Base-by-base conservation (phyloP, 2,888 invertebrate species). In the Carterocephalus palaemon region DNA sequence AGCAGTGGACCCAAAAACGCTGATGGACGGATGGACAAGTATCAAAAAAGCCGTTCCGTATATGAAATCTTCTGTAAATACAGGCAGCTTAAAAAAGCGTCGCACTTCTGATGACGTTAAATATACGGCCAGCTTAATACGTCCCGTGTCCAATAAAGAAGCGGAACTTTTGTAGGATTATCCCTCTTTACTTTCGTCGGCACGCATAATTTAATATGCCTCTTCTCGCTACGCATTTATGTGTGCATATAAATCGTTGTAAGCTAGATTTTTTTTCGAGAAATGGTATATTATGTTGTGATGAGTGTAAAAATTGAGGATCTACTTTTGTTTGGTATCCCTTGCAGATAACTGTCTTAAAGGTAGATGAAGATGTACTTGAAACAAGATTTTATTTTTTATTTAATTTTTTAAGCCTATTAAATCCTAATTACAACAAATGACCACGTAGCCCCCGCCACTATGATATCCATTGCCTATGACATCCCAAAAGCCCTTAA, bases 131-230 rank as follows among this genome's bases (percentile, higher is more conserved):
- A 49, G 54, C 52, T 68, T 69, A 64, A 64, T 61, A 60, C 53
- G 59, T 57, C 61, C 54, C 63, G 48, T 65, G 71, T 73, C 68
- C 64, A 65, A 72, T 75, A 75, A 78, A 75, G 73, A 71, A 66
- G 60, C 62, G 70, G 64, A 70, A 75, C 66, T 64, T 72, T 71
- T 67, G 62, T 49, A 53, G 75, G 82, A 78, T 83, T 83, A 83
- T 80, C 83, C 82, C 75, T 78, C 69, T 71, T 79, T 78, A 75
- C 79, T 68, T 75, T 59, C 54, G 62, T 57, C 62, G 75, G 68
- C 66, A 70, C 70, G 75, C 72, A 78, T 78, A 78, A 79, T 79
- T 79, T 80, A 79, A 80, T 71, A 64, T 75, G 78, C 69, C 80
- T 75, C 63, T 73, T 74, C 59, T 57, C 67, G 80, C 75, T 67